Evolutionary conservation across 2,797 vertebrate species (phyloP).

Genomic region (Peromyscus eremicus): DNA sequence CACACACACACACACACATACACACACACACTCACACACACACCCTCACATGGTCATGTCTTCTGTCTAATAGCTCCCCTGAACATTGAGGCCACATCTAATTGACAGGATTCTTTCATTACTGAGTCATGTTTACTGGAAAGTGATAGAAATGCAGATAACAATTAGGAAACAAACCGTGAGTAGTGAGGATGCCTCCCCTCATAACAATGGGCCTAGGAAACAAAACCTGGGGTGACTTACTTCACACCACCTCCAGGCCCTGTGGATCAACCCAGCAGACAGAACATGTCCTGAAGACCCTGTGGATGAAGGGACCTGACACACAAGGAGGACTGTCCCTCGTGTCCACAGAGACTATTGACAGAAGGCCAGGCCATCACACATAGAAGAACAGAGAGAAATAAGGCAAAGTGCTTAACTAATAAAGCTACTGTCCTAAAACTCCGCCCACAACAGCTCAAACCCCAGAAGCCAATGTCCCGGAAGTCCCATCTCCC

Average conservation of each 20-base stretch:
- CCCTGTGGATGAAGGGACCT: not conserved
- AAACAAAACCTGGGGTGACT: not conserved
- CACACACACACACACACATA: not conserved
- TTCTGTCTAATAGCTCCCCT: not conserved
- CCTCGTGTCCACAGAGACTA: not conserved
- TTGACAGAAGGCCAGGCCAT: not conserved
- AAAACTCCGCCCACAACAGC: not conserved
- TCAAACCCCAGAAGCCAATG: not conserved
- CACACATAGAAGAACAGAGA: not conserved
- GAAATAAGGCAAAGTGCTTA: not conserved
- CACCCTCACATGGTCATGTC: not conserved
- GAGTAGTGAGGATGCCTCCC: not conserved
- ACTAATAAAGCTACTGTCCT: not conserved
- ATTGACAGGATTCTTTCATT: not conserved
- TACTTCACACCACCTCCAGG: not conserved
- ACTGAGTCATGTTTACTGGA: not conserved
- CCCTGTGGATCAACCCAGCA: not conserved
- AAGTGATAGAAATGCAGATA: not conserved
- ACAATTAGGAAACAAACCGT: not conserved
- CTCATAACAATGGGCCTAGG: not conserved
- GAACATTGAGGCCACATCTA: not conserved
- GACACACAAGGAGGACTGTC: not conserved
- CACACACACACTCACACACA: not conserved
- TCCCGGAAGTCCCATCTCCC: not conserved
- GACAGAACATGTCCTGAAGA: not conserved